phyloP scores from a whole-genome alignment of 2,797 vertebrate species.

The Hozukius guyotensis region DNA sequence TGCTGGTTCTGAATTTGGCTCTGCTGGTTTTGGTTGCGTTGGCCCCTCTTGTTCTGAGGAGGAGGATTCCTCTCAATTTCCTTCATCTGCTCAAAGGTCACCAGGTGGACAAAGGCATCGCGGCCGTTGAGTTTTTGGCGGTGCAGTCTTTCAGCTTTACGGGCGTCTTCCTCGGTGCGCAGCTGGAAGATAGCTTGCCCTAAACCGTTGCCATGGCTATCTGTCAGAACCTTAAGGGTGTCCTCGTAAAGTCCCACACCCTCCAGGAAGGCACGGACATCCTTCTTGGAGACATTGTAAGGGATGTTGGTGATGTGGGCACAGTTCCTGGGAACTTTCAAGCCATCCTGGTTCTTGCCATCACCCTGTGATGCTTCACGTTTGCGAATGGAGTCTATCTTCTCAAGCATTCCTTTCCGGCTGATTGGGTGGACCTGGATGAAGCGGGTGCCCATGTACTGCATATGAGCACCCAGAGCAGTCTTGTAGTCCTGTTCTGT shows the following conservation, averaged over 20 bases:
- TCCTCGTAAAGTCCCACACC: slow-evolving; percentile 93
- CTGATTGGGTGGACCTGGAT: slow-evolving; percentile 98
- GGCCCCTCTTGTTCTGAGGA: slow-evolving; percentile 92
- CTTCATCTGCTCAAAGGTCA: slow-evolving; percentile 95
- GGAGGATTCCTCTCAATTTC: slow-evolving; percentile 96
- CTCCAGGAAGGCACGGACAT: slow-evolving; percentile 94
- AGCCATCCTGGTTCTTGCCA: slow-evolving; percentile 88
- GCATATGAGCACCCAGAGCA: slow-evolving; percentile 95
- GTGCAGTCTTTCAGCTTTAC: slow-evolving; percentile 94
- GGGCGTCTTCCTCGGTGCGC: slow-evolving; percentile 95
- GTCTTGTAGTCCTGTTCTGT: slow-evolving; percentile 93
- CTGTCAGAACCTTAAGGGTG: slow-evolving; percentile 92
- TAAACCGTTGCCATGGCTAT: slow-evolving; percentile 93
- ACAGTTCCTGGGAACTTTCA: slow-evolving; percentile 86
- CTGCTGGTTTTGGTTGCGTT: slow-evolving; percentile 87
- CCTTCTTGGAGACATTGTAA: slow-evolving; percentile 95
- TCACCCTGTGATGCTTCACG: slow-evolving; percentile 88
- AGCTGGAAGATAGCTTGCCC: slow-evolving; percentile 97
- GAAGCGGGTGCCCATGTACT: slow-evolving; percentile 98
- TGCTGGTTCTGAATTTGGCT: slow-evolving; percentile 76
- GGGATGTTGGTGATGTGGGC: slow-evolving; percentile 98
- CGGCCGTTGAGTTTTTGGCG: slow-evolving; percentile 97
- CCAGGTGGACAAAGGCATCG: slow-evolving; percentile 94
- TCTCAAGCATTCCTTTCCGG: slow-evolving; percentile 97
- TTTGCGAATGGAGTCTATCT: slow-evolving; percentile 94